Base-by-base conservation (phyloP, 2,797 vertebrate genomes). In the Typhlichthys eigenmanni region DNA sequence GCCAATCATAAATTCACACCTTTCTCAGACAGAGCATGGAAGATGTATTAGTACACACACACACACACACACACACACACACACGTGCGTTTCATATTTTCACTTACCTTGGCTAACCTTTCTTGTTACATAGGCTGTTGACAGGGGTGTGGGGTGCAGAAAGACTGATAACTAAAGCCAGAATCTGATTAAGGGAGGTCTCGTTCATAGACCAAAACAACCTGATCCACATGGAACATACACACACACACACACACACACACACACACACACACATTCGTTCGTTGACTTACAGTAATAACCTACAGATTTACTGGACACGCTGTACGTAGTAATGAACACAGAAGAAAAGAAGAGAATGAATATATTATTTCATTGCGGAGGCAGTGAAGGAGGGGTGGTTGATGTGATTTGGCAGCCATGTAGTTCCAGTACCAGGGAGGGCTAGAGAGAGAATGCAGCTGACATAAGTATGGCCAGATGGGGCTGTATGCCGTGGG, bases 51-150 rank as follows among this genome's bases (percentile, higher is more conserved):
- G 43, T 47, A 64, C 62, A 51, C 65, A 46, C 13, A 32, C 70
- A 34, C 4, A 17, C 16, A 17, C 16, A 17, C 16, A 17, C 16
- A 17, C 16, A 17, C 51, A 43, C 61, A 72, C 58, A 66, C 63
- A 71, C 48, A 64, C 58, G 72, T 57, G 24, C 59, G 52, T 68
- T 76, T 85, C 38, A 63, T 72, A 67, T 72, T 72, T 80, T 64
- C 67, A 55, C 67, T 84, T 72, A 84, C 71, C 77, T 72, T 68
- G 75, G 69, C 72, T 79, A 60, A 84, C 63, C 80, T 61, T 65
- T 45, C 8, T 60, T 55, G 47, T 46, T 43, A 29, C 55, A 61
- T 9, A n/a, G 57, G 62, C 66, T 77, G 82, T 69, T 85, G 84
- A 85, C 80, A 79, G 78, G 55, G 64, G 52, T 72, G 64, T 56